Percentiles rank a stretch among this genome's conserved stretches.
Conservation (phyloP, 2,797 vertebrate genomes). For the Sebastes minor region DNA sequence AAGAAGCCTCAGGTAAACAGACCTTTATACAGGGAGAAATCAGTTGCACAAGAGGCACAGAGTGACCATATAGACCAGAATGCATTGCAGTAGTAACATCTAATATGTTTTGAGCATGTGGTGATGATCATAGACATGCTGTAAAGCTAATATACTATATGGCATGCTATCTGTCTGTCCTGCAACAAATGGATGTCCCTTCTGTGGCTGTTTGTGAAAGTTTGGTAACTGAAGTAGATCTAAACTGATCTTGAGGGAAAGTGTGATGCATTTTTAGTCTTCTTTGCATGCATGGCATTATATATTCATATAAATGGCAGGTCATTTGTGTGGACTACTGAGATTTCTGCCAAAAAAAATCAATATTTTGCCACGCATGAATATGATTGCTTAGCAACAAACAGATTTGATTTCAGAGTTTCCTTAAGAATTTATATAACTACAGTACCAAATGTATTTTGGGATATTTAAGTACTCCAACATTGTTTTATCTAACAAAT, state of each 20-base stretch:
- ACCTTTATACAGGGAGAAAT: not conserved
- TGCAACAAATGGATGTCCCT: not conserved
- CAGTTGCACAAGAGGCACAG: not conserved
- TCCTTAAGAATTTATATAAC: not conserved
- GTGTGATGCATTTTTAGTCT: not conserved
- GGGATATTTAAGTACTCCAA: not conserved
- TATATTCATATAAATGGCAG: not conserved
- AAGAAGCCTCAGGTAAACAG: not conserved
- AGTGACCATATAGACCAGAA: not conserved
- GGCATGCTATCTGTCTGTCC: not conserved
- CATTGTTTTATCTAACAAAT: not conserved
- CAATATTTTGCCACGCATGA: not conserved
- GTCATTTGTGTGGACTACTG: not conserved
- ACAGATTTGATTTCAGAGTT: not conserved
- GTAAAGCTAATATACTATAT: not conserved
- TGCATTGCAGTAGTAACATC: not conserved
- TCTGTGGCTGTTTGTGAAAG: not conserved
- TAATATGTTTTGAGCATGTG: not conserved
- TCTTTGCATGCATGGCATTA: not conserved
- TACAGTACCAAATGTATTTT: not conserved
- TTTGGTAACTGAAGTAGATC: not conserved
- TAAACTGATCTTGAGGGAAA: not conserved
- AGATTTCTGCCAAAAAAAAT: not conserved
- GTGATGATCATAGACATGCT: not conserved
- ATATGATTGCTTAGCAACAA: not conserved